Conservation (phyloP, 2,797 vertebrate species). For the Xyrichtys novacula region DNA sequence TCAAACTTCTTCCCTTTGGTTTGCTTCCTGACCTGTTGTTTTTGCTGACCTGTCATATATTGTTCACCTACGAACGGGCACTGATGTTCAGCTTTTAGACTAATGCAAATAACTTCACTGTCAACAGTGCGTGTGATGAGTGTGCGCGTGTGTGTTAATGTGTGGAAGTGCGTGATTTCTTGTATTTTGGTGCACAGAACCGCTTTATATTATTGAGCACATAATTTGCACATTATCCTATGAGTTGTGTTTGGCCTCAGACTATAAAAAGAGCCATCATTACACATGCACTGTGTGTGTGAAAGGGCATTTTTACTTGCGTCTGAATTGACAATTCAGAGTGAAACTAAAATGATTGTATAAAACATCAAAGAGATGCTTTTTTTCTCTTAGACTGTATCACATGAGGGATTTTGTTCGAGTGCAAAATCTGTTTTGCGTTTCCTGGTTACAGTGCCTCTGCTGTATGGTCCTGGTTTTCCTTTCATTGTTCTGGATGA, state of each 20-base stretch:
- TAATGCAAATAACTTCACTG: constrained; percentile 69
- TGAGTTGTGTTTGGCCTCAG: constrained; percentile 58
- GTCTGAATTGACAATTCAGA: constrained; percentile 50
- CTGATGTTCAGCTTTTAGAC: constrained; percentile 64
- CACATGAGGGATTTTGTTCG: constrained; percentile 51
- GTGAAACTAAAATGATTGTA: constrained; percentile 63
- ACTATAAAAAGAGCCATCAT: constrained; percentile 64
- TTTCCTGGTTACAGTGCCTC: constrained; percentile 79
- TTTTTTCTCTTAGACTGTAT: constrained; percentile 42
- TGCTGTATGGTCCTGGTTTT: constrained; percentile 75
- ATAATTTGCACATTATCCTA: constrained; percentile 73
- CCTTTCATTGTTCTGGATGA: constrained; percentile 75
- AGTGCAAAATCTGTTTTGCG: constrained; percentile 58
- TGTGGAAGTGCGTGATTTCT: constrained; percentile 46
- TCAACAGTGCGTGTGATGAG: constrained; percentile 34
- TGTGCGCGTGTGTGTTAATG: constrained; percentile 20
- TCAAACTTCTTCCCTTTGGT: constrained; percentile 84
- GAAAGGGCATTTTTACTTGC: constrained; percentile 61
- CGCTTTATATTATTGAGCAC: constrained; percentile 72
- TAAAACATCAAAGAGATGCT: constrained; percentile 37
- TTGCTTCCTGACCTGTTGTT: constrained; percentile 55
- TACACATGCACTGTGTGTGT: constrained; percentile 55
- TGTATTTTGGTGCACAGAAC: constrained; percentile 66
- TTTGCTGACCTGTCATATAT: constrained; percentile 55
- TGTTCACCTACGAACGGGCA: constrained; percentile 60